A percentile compares a stretch with the other conserved stretches of the same genome.
Conservation (phyloP, 2,797 vertebrate genomes). For the Pseudomugil tenellus region DNA sequence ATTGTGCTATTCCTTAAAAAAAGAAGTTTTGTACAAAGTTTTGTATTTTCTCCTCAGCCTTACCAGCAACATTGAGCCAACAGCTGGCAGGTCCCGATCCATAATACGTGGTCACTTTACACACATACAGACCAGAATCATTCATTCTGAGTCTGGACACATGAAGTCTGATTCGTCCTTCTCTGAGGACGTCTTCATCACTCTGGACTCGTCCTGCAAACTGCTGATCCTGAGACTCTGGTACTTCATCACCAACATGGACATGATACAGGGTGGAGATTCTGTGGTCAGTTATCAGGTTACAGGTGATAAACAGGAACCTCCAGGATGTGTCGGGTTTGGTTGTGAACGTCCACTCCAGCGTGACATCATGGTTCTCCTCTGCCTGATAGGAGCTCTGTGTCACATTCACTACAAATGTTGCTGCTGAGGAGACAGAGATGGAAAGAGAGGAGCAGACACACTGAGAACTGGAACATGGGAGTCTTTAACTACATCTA, state of each 20-base stretch:
- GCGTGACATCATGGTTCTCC: conserved; percentile 29
- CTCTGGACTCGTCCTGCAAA: conserved; percentile 6
- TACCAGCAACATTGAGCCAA: no score
- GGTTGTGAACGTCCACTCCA: conserved; percentile 31
- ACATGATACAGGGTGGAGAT: not conserved
- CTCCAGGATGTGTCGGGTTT: not conserved
- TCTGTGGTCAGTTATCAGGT: not conserved
- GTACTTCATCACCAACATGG: not conserved
- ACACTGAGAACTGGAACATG: no score
- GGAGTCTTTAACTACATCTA: no score
- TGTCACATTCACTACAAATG: conserved; percentile 18
- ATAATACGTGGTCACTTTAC: no score
- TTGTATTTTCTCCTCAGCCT: no score
- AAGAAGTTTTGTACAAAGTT: no score
- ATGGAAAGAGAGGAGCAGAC: not conserved
- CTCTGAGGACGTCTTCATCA: no score
- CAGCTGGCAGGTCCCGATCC: no score
- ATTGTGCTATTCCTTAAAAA: no score
- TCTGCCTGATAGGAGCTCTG: conserved; percentile 33
- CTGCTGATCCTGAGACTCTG: not conserved
- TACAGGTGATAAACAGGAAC: not conserved
- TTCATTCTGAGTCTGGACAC: no score
- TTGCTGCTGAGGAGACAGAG: conserved; percentile 27
- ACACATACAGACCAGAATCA: no score
- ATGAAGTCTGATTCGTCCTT: no score